Base-by-base conservation (phyloP, 2,888 invertebrate species). In the Callosobruchus maculatus region DNA sequence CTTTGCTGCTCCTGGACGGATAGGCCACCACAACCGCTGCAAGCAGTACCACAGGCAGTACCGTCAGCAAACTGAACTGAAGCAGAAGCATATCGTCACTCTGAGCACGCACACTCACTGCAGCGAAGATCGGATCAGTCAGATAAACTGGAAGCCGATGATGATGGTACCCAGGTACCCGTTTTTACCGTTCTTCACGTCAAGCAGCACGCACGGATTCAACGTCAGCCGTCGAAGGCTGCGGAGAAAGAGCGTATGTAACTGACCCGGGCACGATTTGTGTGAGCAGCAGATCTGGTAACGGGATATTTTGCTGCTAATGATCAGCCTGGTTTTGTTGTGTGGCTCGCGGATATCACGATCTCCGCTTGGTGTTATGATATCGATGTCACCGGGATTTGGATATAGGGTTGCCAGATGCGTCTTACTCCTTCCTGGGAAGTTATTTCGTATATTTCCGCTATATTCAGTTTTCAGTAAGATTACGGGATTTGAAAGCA, bases 161-260 rank as follows among this genome's bases (percentile, higher is more conserved):
- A 21, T 70, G 70, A 21, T 20, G 70, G n/a, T 31, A 67, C 20
- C 70, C 72, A 30, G 70, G n/a, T 31, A 67, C 20, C 70, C 72
- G 69, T 69, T 69, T 82, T 84, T 70, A 84, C 82, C 68, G 89
- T 70, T n/a, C n/a, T n/a, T n/a, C 66, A 70, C 26, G 18, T 49
- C 49, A 49, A 49, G 13, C 49, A 13, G 26, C 3, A 49, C 5
- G 49, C 49, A 49, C 49, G 13, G 49, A 49, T 49, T 49, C 9
- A n/a, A n/a, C n/a, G n/a, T n/a, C n/a, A n/a, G n/a, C n/a, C n/a
- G n/a, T n/a, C 30, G 30, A 30, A 5, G 49, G 1, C 49, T 49
- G 49, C 49, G 4, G 49, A 49, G 26, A 49, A 18, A 49, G 49
- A 49, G 13, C 49, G 49, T 49, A 18, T 49, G 49, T 49, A 49